Percentiles rank a stretch among this genome's conserved stretches.
These are phyloP conservation scores for Ellobius talpinus DNA, from an alignment of 2,113 vertebrate genomes.

Conservation along the genomic window DNA sequence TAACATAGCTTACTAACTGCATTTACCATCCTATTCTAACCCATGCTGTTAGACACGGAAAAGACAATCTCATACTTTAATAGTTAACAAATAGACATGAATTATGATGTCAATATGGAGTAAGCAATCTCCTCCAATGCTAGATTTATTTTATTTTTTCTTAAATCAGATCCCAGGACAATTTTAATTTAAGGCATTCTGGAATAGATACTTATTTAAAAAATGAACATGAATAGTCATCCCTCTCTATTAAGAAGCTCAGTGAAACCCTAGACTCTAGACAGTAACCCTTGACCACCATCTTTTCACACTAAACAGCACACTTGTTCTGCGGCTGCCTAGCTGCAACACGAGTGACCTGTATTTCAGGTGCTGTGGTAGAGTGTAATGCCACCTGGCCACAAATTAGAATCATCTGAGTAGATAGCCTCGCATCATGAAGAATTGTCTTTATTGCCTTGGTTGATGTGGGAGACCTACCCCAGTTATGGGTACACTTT, in stretches of 20 bases:
- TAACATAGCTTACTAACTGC: background rate
- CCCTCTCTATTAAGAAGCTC: background rate
- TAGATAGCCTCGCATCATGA: background rate
- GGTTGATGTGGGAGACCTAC: background rate
- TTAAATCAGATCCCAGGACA: constrained; percentile 6
- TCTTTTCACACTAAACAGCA: background rate
- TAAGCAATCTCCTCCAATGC: background rate
- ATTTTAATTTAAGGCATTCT: constrained; percentile 15
- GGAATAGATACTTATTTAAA: background rate
- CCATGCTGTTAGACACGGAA: background rate
- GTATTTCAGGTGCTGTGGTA: background rate
- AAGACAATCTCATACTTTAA: background rate
- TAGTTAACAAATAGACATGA: background rate
- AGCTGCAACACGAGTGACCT: background rate
- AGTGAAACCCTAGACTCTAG: background rate
- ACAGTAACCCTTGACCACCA: background rate
- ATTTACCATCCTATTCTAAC: background rate
- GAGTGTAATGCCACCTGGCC: background rate
- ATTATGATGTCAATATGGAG: background rate
- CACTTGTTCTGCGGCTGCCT: background rate
- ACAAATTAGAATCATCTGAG: background rate
- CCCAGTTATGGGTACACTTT: background rate
- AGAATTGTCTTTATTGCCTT: background rate
- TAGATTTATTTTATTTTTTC: background rate
- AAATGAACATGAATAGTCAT: background rate